phyloP scores from a whole-genome alignment of 2,888 invertebrate species.

The Neria commutata region DNA sequence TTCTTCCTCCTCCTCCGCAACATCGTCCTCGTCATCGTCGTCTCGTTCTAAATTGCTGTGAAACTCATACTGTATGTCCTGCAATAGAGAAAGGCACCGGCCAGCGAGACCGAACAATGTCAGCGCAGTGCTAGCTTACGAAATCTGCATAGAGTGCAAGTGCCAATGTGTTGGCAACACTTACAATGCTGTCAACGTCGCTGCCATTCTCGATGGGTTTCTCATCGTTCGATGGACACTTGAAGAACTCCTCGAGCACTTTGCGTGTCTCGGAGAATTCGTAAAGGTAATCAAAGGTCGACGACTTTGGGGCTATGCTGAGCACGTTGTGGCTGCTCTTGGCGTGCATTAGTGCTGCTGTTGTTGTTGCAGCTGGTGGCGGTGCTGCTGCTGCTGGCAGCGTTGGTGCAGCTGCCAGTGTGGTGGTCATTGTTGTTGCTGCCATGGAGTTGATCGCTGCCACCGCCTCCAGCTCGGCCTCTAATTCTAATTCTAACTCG shows the following conservation, averaged over 20 bases:
- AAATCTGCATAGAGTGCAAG: neutral
- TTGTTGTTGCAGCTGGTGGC: slow-evolving; percentile 18
- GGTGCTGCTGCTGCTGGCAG: slow-evolving; percentile 29
- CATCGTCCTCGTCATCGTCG: slow-evolving; percentile 42
- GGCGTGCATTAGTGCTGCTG: neutral
- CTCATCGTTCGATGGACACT: slow-evolving; percentile 68
- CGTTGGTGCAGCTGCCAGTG: slow-evolving; percentile 3
- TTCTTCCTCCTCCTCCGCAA: slow-evolving; percentile 43
- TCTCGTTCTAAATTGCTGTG: slow-evolving; percentile 58
- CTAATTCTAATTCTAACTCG: too few relatives aligned
- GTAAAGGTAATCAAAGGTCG: slow-evolving; percentile 86
- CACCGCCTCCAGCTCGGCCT: slow-evolving; percentile 25
- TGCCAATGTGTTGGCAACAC: slow-evolving; percentile 22
- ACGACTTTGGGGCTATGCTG: slow-evolving; percentile 59
- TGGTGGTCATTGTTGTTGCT: slow-evolving; percentile 12
- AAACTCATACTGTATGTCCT: slow-evolving; percentile 67
- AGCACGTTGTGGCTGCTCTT: slow-evolving; percentile 28
- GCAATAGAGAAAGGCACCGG: slow-evolving; percentile 36
- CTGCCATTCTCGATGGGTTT: slow-evolving; percentile 63
- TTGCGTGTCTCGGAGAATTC: slow-evolving; percentile 91
- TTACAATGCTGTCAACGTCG: slow-evolving; percentile 62
- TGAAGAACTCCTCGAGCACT: slow-evolving; percentile 89
- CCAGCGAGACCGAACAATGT: neutral
- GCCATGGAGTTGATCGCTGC: slow-evolving; percentile 22
- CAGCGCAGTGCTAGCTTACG: neutral